Evolutionary conservation across 1,140 invertebrate species (phyloP).

Genomic region (Condylostylus longicornis): DNA sequence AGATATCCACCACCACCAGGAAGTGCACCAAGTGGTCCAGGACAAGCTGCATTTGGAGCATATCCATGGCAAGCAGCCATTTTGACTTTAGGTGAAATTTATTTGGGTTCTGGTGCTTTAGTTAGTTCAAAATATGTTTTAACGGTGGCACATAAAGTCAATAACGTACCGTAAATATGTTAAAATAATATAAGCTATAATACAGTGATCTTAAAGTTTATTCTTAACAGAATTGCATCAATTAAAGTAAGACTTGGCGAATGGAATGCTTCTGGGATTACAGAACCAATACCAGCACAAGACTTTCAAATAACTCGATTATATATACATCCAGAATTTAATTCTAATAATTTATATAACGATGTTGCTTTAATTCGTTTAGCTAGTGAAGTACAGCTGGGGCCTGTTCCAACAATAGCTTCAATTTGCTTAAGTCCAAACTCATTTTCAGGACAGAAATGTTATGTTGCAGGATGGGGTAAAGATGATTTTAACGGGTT

Average conservation of each 20-base stretch:
- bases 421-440: conserved; percentile 49
- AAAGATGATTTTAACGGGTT: conserved; percentile 53
- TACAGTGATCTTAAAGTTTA: no score
- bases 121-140: conserved; percentile 45
- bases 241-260: conserved; percentile 51
- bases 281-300: conserved; percentile 42
- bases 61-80: conserved; percentile 34
- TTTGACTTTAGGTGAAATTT: conserved; percentile 36
- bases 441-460: conserved; percentile 44
- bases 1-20: conserved; percentile 23
- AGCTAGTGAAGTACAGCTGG: conserved; percentile 39
- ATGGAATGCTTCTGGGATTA: conserved; percentile 45
- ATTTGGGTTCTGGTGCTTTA: conserved; percentile 50
- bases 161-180: conserved; percentile 42
- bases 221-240: conserved; percentile 8
- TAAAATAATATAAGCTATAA: no score
- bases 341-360: conserved; percentile 47
- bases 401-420: conserved; percentile 47
- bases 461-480: conserved; percentile 66
- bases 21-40: conserved; percentile 9
- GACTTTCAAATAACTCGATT: conserved; percentile 41
- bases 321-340: conserved; percentile 48
- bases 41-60: conserved; percentile 24
- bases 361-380: conserved; percentile 53
- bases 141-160: conserved; percentile 52